phyloP scores from a whole-genome alignment of 2,113 vertebrate species.

The Garra rufa region DNA sequence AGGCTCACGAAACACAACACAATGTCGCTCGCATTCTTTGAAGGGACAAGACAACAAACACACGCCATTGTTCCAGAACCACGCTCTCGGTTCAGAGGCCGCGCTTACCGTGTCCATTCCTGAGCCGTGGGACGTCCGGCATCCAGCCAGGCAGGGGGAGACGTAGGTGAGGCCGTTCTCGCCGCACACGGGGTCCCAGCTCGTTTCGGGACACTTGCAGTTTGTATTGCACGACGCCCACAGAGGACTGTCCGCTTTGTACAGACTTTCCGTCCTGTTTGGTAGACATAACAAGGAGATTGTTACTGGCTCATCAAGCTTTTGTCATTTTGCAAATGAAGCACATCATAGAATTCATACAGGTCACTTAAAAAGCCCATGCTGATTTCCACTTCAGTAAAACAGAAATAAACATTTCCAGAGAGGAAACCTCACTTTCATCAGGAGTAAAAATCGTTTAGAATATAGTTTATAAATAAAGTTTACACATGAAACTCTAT shows the following conservation, averaged over 20 bases:
- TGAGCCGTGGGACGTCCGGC: constrained; percentile 74
- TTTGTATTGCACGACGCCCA: constrained; percentile 85
- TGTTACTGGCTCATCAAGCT: not conserved
- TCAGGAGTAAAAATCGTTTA: not conserved
- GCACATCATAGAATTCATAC: not conserved
- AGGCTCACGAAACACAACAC: not conserved
- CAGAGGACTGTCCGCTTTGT: constrained; percentile 72
- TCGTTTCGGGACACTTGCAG: constrained; percentile 80
- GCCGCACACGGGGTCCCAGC: constrained; percentile 93
- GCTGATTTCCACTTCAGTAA: not conserved
- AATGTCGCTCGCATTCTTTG: constrained; percentile 28
- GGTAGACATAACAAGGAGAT: not conserved
- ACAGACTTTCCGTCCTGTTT: constrained; percentile 70
- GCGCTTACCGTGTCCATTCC: constrained; percentile 82
- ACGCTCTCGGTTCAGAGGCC: not conserved
- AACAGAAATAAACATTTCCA: not conserved
- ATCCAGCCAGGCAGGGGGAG: constrained; percentile 90
- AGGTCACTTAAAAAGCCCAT: not conserved
- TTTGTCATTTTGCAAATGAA: not conserved
- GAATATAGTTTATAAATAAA: too few species aligned
- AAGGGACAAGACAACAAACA: constrained; percentile 41
- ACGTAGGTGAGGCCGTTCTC: constrained; percentile 86
- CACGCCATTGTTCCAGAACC: constrained; percentile 23
- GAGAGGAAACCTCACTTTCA: not conserved
- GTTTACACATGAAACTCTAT: too few species aligned